Conservation (phyloP, 2,797 vertebrate genomes). For the Gorsachius magnificus region DNA sequence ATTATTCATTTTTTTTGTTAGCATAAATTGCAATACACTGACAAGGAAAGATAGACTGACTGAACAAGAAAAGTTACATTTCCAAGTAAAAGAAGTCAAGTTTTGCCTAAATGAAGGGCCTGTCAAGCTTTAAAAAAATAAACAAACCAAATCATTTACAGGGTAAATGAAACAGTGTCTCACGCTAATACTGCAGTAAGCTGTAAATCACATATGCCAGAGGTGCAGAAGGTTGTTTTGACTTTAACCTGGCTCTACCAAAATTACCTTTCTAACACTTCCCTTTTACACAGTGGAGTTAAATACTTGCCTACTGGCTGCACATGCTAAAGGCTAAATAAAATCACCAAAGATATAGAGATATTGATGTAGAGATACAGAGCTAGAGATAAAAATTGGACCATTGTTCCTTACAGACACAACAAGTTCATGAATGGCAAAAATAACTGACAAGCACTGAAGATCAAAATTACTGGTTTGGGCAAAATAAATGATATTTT, state of each 20-base stretch:
- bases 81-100: not conserved
- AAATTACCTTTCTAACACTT: not conserved
- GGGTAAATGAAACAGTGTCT: not conserved
- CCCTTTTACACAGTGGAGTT: not conserved
- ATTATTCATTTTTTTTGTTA: not conserved
- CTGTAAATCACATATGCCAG: not conserved
- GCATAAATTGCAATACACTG: not conserved
- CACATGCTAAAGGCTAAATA: not conserved
- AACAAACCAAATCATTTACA: not conserved
- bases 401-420: not conserved
- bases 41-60: not conserved
- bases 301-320: not conserved
- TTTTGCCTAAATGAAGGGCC: not conserved
- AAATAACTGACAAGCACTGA: not conserved
- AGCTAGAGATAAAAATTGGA: not conserved
- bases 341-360: not conserved
- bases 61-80: not conserved
- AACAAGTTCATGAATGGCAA: not conserved
- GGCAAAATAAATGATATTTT: not conserved
- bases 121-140: not conserved
- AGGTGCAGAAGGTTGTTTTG: not conserved
- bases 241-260: not conserved
- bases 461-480: not conserved
- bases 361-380: not conserved
- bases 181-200: not conserved